phyloP scores from a whole-genome alignment of 35 echinoderm and acorn worm genomes.

The Lytechinus pictus region DNA sequence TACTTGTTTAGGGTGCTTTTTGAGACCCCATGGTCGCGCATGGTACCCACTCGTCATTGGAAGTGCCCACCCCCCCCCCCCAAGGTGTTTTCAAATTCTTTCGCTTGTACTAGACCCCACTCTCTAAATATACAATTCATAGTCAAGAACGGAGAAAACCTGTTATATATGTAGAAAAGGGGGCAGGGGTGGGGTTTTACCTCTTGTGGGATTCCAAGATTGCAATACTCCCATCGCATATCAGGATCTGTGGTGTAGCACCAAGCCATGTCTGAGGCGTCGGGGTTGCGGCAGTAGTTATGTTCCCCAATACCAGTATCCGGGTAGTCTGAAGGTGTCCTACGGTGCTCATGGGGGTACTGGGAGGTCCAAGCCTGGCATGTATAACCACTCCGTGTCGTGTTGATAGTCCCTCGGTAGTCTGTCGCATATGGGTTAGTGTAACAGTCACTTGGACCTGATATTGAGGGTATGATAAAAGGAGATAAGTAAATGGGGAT shows the following conservation, averaged over 20 bases:
- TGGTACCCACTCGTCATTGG: too few species aligned
- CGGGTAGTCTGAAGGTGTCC: conserved; percentile 48
- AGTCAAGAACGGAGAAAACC: too few species aligned
- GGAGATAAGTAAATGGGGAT: background rate
- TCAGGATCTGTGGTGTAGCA: conserved; percentile 67
- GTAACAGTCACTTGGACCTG: conserved; percentile 50
- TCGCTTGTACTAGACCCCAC: too few species aligned
- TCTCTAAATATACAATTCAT: too few species aligned
- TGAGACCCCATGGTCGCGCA: too few species aligned
- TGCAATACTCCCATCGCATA: conserved; percentile 65
- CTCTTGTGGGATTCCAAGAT: conserved; percentile 57
- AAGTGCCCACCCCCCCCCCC: too few species aligned
- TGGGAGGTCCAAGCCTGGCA: conserved; percentile 64
- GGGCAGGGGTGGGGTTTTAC: too few species aligned
- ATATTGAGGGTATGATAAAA: background rate
- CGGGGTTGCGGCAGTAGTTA: conserved; percentile 76
- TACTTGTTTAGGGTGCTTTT: too few species aligned
- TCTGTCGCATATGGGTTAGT: conserved; percentile 55
- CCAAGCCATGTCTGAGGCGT: conserved; percentile 52
- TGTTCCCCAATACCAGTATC: conserved; percentile 76
- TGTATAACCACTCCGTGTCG: conserved; percentile 34
- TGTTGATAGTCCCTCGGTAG: conserved; percentile 59
- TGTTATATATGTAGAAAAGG: too few species aligned
- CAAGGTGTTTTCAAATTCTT: too few species aligned
- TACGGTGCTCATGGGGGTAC: conserved; percentile 57